Percentiles rank a stretch among this genome's conserved stretches.
phyloP scores from a whole-genome alignment of 2,797 vertebrate genomes.

The Sarcophilus harrisii region DNA sequence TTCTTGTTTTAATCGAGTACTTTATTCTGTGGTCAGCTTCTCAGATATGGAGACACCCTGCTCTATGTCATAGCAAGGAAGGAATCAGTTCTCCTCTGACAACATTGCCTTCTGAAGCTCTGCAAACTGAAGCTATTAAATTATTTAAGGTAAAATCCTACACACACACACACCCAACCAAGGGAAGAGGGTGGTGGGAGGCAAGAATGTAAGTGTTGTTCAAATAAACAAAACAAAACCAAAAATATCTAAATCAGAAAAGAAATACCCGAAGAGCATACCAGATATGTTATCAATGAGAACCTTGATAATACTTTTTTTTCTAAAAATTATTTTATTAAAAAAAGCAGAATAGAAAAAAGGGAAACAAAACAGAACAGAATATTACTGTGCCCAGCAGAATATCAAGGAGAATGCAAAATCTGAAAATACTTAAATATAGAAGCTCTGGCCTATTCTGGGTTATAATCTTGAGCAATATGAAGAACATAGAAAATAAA shows the following conservation, averaged over 20 bases:
- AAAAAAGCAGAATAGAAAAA: too few species aligned
- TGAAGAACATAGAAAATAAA: not conserved
- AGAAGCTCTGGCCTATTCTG: not conserved
- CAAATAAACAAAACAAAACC: not conserved
- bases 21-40: conserved; percentile 86
- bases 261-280: not conserved
- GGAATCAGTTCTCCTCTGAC: conserved; percentile 93
- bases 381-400: too few species aligned
- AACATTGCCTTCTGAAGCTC: conserved; percentile 95
- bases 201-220: not conserved
- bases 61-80: conserved; percentile 96
- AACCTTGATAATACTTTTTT: not conserved
- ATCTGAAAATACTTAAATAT: not conserved
- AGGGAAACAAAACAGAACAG: too few species aligned
- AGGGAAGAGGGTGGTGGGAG: not conserved
- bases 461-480: not conserved
- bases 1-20: conserved; percentile 14
- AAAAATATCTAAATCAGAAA: not conserved
- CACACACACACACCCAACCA: not conserved
- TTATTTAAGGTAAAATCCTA: conserved; percentile 93
- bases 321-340: too few species aligned
- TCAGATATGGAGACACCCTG: conserved; percentile 94
- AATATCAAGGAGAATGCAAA: too few species aligned
- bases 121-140: conserved; percentile 98
- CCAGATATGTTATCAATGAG: not conserved